Evolutionary conservation across 2,113 vertebrate species (phyloP), one percentile per base, ranked within the genome.

Genomic region (Calcarius ornatus): DNA sequence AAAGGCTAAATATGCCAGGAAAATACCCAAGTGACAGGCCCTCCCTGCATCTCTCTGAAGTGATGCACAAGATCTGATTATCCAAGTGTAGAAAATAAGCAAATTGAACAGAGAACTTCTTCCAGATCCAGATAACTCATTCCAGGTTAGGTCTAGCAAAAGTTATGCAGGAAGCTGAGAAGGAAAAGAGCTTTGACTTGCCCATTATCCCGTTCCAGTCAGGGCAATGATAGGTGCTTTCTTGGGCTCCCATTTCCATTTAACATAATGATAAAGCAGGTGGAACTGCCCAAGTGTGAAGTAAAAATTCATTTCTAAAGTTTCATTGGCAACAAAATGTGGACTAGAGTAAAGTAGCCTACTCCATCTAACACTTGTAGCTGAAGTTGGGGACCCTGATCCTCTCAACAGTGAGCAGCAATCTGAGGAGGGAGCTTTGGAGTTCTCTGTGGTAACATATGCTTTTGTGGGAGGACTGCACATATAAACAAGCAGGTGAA

Each of bases 381-480:
- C 38, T 81, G 38, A 45, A 86, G 37, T 1, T 75, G 28, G 18
- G 35, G 11, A 61, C 73, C 50, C 11, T 2, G 50, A 92, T 38
- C 20, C 77, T 83, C 51, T 51, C 2, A 5, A 20, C 27, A 85
- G 47, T 4, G 28, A 72, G 30, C 10, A 30, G 15, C 38, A 59
- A 25, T 14, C 3, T n/a, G 31, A 31, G 27, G 40, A 72, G 8
- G 13, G 28, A 72, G 53, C 54, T 31, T 82, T 88, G 88, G 53
- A 87, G 71, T 95, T 96, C 94, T 96, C 81, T 88, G 73, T 72
- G 84, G 93, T 86, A 88, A 84, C 88, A 86, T 28, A 92, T 11
- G 79, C 61, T n/a, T 13, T 38, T 73, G 51, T 25, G 71, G 68
- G 72, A 76, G 15, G 90, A 61, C 33, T 60, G 24, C 11, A 30